Percentiles rank a stretch among this genome's conserved stretches.
Evolutionary conservation across 2,113 vertebrate genomes (phyloP).

Genomic region (Orthonyx spaldingii): DNA sequence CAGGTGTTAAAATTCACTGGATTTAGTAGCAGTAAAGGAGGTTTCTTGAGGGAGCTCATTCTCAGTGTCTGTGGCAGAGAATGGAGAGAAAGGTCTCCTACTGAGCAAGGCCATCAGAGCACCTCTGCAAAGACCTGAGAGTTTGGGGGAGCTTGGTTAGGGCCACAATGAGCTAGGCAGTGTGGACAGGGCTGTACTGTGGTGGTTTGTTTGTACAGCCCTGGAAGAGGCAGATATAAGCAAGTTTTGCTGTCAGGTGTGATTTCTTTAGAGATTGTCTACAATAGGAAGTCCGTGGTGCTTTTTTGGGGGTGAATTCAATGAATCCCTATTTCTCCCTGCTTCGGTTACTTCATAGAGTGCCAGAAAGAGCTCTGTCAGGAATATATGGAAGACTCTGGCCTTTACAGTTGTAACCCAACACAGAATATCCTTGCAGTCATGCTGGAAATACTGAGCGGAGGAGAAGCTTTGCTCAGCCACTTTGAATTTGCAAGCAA

Average conservation of each 20-base stretch:
- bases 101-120: background rate
- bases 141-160: background rate
- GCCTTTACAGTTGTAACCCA: background rate
- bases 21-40: background rate
- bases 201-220: background rate
- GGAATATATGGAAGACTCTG: background rate
- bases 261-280: background rate
- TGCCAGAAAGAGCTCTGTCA: background rate
- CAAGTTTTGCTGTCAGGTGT: background rate
- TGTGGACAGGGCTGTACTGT: background rate
- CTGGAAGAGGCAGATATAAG: background rate
- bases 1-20: background rate
- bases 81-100: background rate
- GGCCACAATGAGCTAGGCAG: too few species aligned
- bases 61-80: background rate
- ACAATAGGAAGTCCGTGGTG: background rate
- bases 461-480: background rate
- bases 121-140: background rate
- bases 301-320: background rate
- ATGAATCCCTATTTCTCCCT: accelerated
- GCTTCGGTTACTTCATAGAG: accelerated
- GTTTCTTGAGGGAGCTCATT: background rate
- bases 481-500: background rate
- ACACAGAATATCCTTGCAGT: background rate
- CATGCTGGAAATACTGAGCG: background rate